Percentiles rank a stretch among this genome's conserved stretches.
Evolutionary conservation across 2,797 vertebrate genomes (phyloP).

Genomic region (Nothura maculosa): DNA sequence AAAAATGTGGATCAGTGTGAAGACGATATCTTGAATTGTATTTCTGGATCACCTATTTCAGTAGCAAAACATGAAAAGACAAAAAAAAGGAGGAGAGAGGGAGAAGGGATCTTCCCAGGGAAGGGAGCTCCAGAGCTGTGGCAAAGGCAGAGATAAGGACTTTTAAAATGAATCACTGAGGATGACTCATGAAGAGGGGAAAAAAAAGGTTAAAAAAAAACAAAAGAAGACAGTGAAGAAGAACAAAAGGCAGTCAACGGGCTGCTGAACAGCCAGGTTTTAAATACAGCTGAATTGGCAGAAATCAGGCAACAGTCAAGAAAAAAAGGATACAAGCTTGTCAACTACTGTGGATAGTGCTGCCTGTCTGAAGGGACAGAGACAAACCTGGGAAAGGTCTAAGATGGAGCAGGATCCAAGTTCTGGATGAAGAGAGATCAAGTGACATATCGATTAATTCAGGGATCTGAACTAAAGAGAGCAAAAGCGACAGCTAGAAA

Average conservation of each 20-base stretch:
- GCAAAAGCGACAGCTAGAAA: neutral
- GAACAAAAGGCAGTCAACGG: neutral
- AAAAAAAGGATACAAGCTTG: neutral
- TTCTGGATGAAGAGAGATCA: constrained; percentile 13
- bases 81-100: neutral
- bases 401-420: neutral
- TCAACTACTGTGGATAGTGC: neutral
- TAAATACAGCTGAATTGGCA: neutral
- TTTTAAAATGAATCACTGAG: neutral
- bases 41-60: neutral
- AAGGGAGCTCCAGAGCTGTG: neutral
- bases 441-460: neutral
- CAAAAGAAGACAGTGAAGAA: neutral
- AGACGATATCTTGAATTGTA: neutral
- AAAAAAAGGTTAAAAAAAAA: neutral
- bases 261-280: neutral
- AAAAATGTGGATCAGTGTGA: neutral
- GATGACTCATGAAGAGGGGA: neutral
- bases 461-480: neutral
- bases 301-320: neutral
- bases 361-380: neutral
- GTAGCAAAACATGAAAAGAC: neutral
- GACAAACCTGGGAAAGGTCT: constrained; percentile 6
- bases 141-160: neutral
- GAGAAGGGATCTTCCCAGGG: neutral